These are phyloP conservation scores for Drosophila triauraria DNA, from an alignment of 1,140 invertebrate species.

Conservation along the genomic window DNA sequence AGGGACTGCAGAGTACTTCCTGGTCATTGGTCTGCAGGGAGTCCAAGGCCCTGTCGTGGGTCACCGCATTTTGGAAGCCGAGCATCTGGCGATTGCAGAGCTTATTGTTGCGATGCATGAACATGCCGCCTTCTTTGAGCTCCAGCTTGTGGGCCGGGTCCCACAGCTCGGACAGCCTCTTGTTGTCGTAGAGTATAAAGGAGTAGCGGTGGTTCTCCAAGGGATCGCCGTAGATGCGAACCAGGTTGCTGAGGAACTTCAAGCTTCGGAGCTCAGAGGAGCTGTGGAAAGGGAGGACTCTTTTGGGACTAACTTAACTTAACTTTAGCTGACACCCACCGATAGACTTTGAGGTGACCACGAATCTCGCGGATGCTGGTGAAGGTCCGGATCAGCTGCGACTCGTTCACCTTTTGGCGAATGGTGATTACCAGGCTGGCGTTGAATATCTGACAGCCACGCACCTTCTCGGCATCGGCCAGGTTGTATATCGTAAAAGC, in stretches of 20 bases:
- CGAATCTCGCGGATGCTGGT: constrained; percentile 66
- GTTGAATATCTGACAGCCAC: constrained; percentile 73
- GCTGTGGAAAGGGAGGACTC: constrained; percentile 14
- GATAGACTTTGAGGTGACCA: constrained; percentile 71
- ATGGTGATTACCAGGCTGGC: constrained; percentile 66
- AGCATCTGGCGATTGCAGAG: constrained; percentile 68
- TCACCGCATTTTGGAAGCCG: constrained; percentile 44
- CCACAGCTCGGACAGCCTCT: constrained; percentile 64
- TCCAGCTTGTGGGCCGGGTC: constrained; percentile 42
- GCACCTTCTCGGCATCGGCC: constrained; percentile 64
- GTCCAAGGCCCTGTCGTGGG: constrained; percentile 64
- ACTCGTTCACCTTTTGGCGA: constrained; percentile 58
- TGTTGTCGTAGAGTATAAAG: constrained; percentile 73
- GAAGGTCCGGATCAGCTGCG: constrained; percentile 50
- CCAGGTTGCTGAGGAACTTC: constrained; percentile 56
- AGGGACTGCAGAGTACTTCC: constrained; percentile 74
- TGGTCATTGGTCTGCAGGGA: constrained; percentile 73
- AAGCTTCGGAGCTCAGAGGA: constrained; percentile 62
- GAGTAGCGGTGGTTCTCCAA: constrained; percentile 61
- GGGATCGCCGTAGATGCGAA: constrained; percentile 54
- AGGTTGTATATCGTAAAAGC: constrained; percentile 55
- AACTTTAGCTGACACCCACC: constrained; percentile 30
- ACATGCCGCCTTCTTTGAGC: constrained; percentile 66
- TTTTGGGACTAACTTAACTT: background rate
- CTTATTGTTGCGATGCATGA: constrained; percentile 73